phyloP scores from a whole-genome alignment of 2,888 invertebrate species.

The Labia minor region DNA sequence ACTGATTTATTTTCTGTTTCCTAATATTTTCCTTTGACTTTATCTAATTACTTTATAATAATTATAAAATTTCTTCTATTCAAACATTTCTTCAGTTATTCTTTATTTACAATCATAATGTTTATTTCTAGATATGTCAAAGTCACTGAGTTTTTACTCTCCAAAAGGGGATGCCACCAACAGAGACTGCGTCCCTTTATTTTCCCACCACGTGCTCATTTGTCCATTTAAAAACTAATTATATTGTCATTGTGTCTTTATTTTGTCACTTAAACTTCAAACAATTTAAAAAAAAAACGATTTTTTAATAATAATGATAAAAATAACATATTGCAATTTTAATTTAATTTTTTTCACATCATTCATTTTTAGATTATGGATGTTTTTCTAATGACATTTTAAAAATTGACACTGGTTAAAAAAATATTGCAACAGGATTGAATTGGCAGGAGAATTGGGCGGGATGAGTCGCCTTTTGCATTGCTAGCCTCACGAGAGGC shows the following conservation, averaged over 20 bases:
- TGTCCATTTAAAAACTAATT: background rate
- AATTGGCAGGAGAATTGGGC: background rate
- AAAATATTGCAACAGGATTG: constrained; percentile 13
- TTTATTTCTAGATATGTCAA: too few species aligned
- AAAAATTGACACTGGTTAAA: constrained; percentile 13
- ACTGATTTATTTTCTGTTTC: too few species aligned
- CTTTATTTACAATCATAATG: too few species aligned
- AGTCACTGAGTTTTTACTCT: too few species aligned
- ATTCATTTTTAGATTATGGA: constrained; percentile 13
- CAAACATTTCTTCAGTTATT: too few species aligned
- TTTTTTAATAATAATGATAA: constrained; percentile 22
- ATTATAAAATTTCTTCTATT: too few species aligned
- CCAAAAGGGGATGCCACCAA: too few species aligned
- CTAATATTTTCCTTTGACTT: too few species aligned
- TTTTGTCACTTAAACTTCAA: constrained; percentile 16
- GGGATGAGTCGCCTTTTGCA: background rate
- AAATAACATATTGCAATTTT: constrained; percentile 22
- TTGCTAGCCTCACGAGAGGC: background rate
- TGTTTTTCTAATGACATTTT: constrained; percentile 8
- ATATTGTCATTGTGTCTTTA: background rate
- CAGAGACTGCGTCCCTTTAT: too few species aligned
- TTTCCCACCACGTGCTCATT: background rate
- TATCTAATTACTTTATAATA: too few species aligned
- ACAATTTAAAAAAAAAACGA: constrained; percentile 20
- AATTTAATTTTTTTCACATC: constrained; percentile 16